Evolutionary conservation across 2,888 invertebrate species (phyloP), one percentile per base, ranked within the genome.

Genomic region (Megaustenia siamemsis): DNA sequence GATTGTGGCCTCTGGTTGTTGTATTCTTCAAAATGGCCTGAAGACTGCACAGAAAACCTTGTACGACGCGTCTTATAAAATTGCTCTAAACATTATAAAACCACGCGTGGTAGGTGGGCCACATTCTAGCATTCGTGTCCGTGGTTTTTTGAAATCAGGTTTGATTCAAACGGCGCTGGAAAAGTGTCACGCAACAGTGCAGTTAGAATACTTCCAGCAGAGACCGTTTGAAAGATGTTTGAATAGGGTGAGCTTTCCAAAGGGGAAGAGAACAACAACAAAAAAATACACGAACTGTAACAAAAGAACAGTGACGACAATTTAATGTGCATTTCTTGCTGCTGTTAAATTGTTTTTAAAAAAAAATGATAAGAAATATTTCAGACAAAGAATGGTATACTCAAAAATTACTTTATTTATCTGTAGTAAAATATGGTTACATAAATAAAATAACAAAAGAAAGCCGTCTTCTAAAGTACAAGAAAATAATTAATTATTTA

Each of bases 51-150:
- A 45, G 28, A 45, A 71, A 73, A n/a, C 43, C 71, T 24, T 45
- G n/a, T 15, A 28, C 71, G 45, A 3, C 8, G 71, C 28, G 71
- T n/a, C 71, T 43, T 45, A 6, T 45, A 38, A 38, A 56, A 53
- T 32, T 53, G 32, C 21, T 28, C 21, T 35, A 76, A 56, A 53
- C 32, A 24, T 76, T n/a, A 5, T 24, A 35, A 53, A 76, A 76
- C 76, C n/a, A 15, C 15, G 76, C 76, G 12, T 76, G 38, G 76
- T 76, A 76, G 76, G 76, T 53, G 76, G 76, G 4, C 76, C 38
- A 45, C 45, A 38, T 53, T 56, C 35, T 35, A 76, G 56, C 76
- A 76, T 76, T 56, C 56, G 76, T 76, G 53, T 53, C 76, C 76
- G 15, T 53, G 10, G n/a, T n/a, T 73, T 73, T 28, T 73, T 45